Evolutionary conservation across 1,140 invertebrate species (phyloP), one percentile per base, ranked within the genome.

Genomic region (Meloidogyne hapla): DNA sequence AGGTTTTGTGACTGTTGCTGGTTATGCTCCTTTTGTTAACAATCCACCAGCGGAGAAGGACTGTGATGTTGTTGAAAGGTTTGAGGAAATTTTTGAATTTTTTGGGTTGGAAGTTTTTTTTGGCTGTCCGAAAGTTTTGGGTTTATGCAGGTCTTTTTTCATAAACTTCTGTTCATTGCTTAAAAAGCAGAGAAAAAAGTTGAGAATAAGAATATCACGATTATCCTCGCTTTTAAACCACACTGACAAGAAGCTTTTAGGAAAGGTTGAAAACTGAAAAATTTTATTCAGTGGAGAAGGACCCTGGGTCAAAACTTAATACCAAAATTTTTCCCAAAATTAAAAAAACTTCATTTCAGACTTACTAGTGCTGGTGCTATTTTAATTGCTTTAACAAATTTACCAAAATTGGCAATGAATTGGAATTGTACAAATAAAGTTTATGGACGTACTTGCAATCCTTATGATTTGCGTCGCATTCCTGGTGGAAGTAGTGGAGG

Each of bases 361-460:
- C 48, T 73, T 28, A 38, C 23, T 13, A 21, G 21, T 21, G 71
- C 71, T 33, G 71, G 71, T n/a, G 71, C 45, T 9, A 73, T 73
- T 33, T 64, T 64, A 28, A 64, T 73, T 26, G 71, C 71, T 18
- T 25, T 73, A 28, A 73, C 71, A 61, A 73, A 73, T n/a, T 13
- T 73, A 64, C 71, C 71, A 26, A 73, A 73, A 61, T 40, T 73
- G 71, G 71, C 71, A 15, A 73, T 73, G 71, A 73, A 73, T 23
- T 73, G 71, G 71, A 63, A 21, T 33, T 40, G 26, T 21, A 64
- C 28, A 64, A 73, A 73, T n/a, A 64, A 73, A 26, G 89, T 97
- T 5, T 93, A 95, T 83, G 95, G 94, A 1, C 87, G 88, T 63
- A 93, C 93, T 0, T 91, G 91, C 26, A 98, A 97, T 89, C 93